Conservation (phyloP, 2,888 invertebrate genomes). For the Protodeltote pygarga region DNA sequence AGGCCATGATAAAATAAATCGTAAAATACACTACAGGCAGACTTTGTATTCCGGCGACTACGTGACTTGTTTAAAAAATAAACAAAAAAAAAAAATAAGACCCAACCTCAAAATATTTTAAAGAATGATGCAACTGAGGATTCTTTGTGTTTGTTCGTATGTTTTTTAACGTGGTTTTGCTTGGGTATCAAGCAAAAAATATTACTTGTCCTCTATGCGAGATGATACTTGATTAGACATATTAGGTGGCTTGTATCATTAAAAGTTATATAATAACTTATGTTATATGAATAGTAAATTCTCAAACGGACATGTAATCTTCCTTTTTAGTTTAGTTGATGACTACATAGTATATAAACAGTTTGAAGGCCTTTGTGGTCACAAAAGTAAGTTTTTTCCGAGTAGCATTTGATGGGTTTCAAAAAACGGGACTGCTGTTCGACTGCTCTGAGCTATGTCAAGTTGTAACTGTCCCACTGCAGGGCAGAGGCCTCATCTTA, state of each 20-base stretch:
- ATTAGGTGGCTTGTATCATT: neutral
- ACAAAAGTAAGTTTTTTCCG: no score
- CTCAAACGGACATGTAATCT: no score
- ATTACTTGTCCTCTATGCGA: neutral
- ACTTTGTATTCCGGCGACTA: slow-evolving; percentile 7
- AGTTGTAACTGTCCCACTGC: no score
- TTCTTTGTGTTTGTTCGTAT: slow-evolving; percentile 18
- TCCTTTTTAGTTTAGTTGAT: no score
- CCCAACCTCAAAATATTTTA: slow-evolving; percentile 31
- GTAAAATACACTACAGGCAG: slow-evolving; percentile 5
- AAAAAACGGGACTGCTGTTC: no score
- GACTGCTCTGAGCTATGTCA: no score
- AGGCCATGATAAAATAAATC: neutral
- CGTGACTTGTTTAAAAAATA: slow-evolving; percentile 38
- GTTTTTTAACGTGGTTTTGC: slow-evolving; percentile 16
- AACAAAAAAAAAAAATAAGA: slow-evolving; percentile 2
- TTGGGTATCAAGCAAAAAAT: slow-evolving; percentile 26
- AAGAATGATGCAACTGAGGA: slow-evolving; percentile 32
- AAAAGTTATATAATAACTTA: neutral
- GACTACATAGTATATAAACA: no score
- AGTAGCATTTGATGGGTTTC: no score
- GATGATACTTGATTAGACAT: neutral
- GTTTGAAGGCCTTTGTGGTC: no score
- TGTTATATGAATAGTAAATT: no score
- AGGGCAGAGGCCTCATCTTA: no score